Base-by-base conservation (phyloP, 2,113 vertebrate species). In the Cinclus cinclus region DNA sequence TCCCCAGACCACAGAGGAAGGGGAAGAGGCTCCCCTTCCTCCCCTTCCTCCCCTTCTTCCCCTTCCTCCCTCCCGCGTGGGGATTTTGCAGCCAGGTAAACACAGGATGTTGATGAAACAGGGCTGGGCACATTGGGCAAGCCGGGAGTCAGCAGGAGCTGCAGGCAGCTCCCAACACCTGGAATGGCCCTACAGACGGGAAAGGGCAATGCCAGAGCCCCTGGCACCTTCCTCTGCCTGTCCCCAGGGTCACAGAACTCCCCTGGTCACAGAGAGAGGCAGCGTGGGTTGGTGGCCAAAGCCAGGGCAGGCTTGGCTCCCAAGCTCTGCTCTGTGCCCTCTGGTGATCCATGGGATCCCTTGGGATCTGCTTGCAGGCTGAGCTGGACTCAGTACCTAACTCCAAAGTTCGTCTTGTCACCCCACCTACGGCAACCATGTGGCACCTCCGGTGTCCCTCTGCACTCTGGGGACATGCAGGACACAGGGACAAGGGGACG, bases 41-140 rank as follows among this genome's bases (percentile, higher is more conserved):
- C 53, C 31, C 31, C 28, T 53, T 53, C 52, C 93, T 94, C 84
- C 35, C 62, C 53, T 33, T 31, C 53, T 31, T n/a, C 56, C 33
- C 10, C 56, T 58, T 58, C 33, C 94, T 94, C 85, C 35, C 63
- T 69, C 49, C 59, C 3, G 2, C 11, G 0, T 49, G 67, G 46
- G 37, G 87, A 67, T 75, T 87, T 63, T 69, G 50, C 83, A 73
- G 83, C 47, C 94, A 95, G 94, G 92, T 96, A 93, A 96, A 93
- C 94, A 97, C 90, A 93, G 94, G 95, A 95, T 94, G 90, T 86
- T 93, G 94, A 87, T 71, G 90, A 67, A 87, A 87, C 3, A 20
- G 79, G 87, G 60, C 76, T 83, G 23, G 2, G 68, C 89, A 87
- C 30, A 71, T 84, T 92, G 95, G 81, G 95, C 93, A 94, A 94